A percentile compares a stretch with the other conserved stretches of the same genome.
These are phyloP conservation scores for Lasiommata megera DNA, from an alignment of 2,888 invertebrate genomes.

Conservation along the genomic window DNA sequence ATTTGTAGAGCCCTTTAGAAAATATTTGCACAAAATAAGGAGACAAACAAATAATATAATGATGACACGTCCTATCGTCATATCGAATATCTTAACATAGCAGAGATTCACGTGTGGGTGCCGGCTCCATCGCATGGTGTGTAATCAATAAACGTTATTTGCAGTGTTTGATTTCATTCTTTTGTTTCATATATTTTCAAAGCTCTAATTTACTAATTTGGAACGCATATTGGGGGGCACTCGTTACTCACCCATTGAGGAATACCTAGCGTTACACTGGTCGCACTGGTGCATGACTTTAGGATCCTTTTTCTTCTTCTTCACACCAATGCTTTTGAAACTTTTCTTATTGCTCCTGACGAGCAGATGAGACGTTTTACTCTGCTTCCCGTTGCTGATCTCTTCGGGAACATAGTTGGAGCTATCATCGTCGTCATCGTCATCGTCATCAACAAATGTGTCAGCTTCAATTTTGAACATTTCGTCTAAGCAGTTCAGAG, in stretches of 20 bases:
- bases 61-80: too few relatives aligned
- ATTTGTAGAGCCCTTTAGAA: too few relatives aligned
- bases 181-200: too few relatives aligned
- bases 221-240: too few relatives aligned
- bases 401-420: conserved; percentile 44
- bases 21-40: too few relatives aligned
- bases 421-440: conserved; percentile 52
- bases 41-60: too few relatives aligned
- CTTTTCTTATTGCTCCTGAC: conserved; percentile 18
- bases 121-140: too few relatives aligned
- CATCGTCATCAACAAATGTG: conserved; percentile 53
- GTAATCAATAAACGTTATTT: too few relatives aligned
- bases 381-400: conserved; percentile 33
- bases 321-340: conserved; percentile 7
- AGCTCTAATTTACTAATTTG: too few relatives aligned
- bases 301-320: conserved; percentile 40
- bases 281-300: conserved; percentile 63
- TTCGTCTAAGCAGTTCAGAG: conserved; percentile 29
- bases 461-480: conserved; percentile 44
- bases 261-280: conserved; percentile 65
- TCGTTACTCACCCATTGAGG: conserved; percentile 54
- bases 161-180: too few relatives aligned
- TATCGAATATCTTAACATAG: too few relatives aligned
- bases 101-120: too few relatives aligned
- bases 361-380: conserved; percentile 26